Conservation (phyloP, 2,113 vertebrate genomes). For the Chaetorhynchus papuensis region DNA sequence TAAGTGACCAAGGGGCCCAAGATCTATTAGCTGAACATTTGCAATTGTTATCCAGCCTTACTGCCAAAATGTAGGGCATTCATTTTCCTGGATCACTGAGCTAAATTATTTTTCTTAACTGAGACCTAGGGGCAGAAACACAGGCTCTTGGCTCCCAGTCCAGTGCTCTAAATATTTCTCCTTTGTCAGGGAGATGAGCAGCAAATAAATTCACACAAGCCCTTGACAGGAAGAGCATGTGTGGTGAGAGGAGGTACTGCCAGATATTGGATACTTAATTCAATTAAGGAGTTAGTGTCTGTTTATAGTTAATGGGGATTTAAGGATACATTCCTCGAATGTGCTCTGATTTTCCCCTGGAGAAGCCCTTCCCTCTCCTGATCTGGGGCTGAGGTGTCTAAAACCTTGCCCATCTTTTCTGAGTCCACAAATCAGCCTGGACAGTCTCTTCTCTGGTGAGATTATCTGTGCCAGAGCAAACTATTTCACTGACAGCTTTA, state of each 20-base stretch:
- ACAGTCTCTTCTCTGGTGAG: not conserved
- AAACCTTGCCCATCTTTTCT: not conserved
- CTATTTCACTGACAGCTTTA: not conserved
- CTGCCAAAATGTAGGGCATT: slow-evolving; percentile 41
- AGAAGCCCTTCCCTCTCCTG: not conserved
- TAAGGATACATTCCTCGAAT: not conserved
- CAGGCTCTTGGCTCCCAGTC: not conserved
- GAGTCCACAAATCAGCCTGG: not conserved
- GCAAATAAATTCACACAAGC: not conserved
- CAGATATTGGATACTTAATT: not conserved
- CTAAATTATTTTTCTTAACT: slow-evolving; percentile 32
- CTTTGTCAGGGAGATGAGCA: not conserved
- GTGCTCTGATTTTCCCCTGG: not conserved
- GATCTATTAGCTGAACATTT: not conserved
- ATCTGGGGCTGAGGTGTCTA: not conserved
- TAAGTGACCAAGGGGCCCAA: not conserved
- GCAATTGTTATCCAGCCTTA: slow-evolving; percentile 2
- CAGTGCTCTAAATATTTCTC: not conserved
- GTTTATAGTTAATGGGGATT: not conserved
- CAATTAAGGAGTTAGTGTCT: not conserved
- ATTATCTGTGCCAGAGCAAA: not conserved
- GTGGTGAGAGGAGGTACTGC: not conserved
- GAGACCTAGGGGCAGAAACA: slow-evolving; percentile 36
- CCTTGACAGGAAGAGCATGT: not conserved
- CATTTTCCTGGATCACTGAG: slow-evolving; percentile 47